These are phyloP conservation scores for Myrmecobius fasciatus DNA, from an alignment of 2,113 vertebrate genomes.

Conservation along the genomic window DNA sequence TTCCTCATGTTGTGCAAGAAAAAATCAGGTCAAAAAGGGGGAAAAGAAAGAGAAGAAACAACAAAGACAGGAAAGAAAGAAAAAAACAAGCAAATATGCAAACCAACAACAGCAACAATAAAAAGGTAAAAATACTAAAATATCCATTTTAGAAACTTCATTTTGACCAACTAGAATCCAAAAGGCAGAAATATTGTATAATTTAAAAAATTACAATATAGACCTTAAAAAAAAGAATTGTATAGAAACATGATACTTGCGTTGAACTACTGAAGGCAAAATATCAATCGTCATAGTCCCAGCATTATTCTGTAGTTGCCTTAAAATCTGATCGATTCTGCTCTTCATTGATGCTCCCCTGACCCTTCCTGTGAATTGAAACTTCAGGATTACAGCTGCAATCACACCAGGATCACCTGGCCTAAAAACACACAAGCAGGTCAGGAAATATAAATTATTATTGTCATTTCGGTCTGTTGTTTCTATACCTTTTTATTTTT, in stretches of 20 bases:
- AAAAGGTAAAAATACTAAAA: background rate
- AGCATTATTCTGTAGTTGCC: conserved; percentile 32
- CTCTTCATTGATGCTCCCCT: conserved; percentile 56
- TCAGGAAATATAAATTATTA: background rate
- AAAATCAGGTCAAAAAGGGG: no score
- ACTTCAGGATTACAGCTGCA: conserved; percentile 74
- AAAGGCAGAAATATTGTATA: background rate
- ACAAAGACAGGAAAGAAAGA: no score
- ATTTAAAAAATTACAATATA: background rate
- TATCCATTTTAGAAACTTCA: background rate
- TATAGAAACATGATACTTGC: background rate
- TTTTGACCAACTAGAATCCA: background rate
- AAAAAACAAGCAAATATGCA: no score
- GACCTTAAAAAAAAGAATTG: background rate
- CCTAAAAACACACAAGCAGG: conserved; percentile 62
- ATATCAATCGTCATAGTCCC: background rate
- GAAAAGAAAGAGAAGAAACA: no score
- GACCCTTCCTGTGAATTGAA: conserved; percentile 57
- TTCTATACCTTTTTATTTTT: conserved; percentile 9
- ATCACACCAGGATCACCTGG: conserved; percentile 19
- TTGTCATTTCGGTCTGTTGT: conserved; percentile 13
- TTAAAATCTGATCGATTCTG: conserved; percentile 62
- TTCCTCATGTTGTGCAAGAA: no score
- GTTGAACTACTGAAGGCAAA: background rate
- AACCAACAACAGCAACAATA: no score